phyloP scores from a whole-genome alignment of 1,140 invertebrate species.

The Penaeus vannamei region DNA sequence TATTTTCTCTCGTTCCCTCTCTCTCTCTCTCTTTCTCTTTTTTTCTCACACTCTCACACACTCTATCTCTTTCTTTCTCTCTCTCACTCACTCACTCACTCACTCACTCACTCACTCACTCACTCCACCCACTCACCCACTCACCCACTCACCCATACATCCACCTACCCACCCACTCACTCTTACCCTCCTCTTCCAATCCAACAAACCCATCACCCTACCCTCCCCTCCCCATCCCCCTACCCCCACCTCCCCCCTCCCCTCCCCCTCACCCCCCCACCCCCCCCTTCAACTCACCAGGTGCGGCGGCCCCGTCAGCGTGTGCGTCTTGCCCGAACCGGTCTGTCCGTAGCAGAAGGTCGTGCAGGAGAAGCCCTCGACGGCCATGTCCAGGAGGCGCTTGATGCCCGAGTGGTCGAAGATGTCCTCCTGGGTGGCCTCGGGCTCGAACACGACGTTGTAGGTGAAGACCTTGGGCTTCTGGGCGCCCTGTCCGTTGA shows the following conservation, averaged over 20 bases:
- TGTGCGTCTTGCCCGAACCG: conserved; percentile 96
- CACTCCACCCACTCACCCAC: too few relatives aligned
- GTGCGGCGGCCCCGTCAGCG: conserved; percentile 91
- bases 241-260: background rate
- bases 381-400: conserved; percentile 90
- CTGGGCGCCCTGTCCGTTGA: conserved; percentile 73
- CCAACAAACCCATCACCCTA: background rate
- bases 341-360: conserved; percentile 97
- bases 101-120: too few relatives aligned
- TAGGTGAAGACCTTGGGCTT: conserved; percentile 87
- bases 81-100: too few relatives aligned
- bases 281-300: conserved; percentile 76
- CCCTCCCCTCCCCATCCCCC: background rate
- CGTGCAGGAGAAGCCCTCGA: conserved; percentile 94
- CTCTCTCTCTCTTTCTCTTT: too few relatives aligned
- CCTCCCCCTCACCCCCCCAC: background rate
- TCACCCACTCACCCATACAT: too few relatives aligned
- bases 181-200: conserved; percentile 26
- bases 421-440: conserved; percentile 84
- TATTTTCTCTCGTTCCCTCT: too few relatives aligned
- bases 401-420: conserved; percentile 87
- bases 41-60: too few relatives aligned
- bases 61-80: too few relatives aligned
- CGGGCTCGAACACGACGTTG: conserved; percentile 91
- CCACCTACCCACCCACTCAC: background rate